Conservation (phyloP, 2,113 vertebrate species). For the Carollia perspicillata region DNA sequence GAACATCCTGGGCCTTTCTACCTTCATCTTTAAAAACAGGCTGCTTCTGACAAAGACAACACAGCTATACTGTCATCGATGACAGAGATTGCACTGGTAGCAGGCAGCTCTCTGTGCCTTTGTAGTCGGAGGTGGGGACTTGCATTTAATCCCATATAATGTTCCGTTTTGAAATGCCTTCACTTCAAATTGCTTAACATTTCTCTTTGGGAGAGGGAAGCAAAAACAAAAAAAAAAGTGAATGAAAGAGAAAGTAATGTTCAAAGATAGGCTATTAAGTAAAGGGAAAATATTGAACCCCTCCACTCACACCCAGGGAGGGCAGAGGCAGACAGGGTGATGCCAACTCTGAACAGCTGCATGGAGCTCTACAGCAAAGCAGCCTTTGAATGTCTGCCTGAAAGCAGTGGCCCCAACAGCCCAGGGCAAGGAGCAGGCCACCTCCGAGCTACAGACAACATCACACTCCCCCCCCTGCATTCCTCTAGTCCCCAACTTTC, state of each 20-base stretch:
- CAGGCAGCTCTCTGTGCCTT: not conserved
- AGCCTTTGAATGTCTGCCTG: constrained; percentile 54
- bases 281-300: constrained; percentile 48
- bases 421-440: constrained; percentile 51
- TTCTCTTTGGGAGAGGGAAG: constrained; percentile 3
- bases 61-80: not conserved
- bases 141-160: not conserved
- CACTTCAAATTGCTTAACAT: not conserved
- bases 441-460: constrained; percentile 26
- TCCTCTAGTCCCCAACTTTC: constrained; percentile 76
- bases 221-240: not conserved
- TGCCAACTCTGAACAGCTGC: not conserved
- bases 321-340: constrained; percentile 84
- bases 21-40: constrained; percentile 11
- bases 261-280: constrained; percentile 59
- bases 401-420: constrained; percentile 24
- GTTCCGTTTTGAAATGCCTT: not conserved
- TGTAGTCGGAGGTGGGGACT: not conserved
- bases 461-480: constrained; percentile 76
- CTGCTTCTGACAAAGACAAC: not conserved
- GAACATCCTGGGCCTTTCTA: not conserved
- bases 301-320: not conserved
- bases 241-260: constrained; percentile 21
- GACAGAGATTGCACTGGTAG: not conserved
- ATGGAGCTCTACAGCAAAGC: constrained; percentile 49